These are phyloP conservation scores for Zoanthus sociatus DNA, from an alignment of 92 coral and sea anemone species.

Conservation along the genomic window DNA sequence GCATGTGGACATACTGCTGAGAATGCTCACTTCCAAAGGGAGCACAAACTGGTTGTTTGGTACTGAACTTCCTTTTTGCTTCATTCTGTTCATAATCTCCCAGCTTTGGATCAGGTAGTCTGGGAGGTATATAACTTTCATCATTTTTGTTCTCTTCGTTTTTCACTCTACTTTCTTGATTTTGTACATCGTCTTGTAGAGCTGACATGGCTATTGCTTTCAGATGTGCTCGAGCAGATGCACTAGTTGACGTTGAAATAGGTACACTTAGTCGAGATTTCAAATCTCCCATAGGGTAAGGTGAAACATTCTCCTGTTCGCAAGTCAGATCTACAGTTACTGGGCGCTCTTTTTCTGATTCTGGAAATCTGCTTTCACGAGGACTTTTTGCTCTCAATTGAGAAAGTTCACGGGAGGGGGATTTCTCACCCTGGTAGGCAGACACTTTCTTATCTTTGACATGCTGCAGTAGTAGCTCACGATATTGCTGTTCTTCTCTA, in stretches of 20 bases:
- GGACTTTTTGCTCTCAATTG: slow-evolving; percentile 23
- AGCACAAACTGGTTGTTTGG: slow-evolving; percentile 65
- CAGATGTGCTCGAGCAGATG: slow-evolving; percentile 89
- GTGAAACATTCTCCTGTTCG: slow-evolving; percentile 56
- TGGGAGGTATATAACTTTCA: slow-evolving; percentile 66
- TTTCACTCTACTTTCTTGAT: slow-evolving; percentile 61
- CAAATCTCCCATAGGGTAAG: slow-evolving; percentile 41
- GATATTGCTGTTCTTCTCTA: slow-evolving; percentile 39
- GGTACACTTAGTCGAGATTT: slow-evolving; percentile 45
- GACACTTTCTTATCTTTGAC: slow-evolving; percentile 33
- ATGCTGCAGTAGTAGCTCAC: slow-evolving; percentile 52
- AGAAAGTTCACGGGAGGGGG: slow-evolving; percentile 24
- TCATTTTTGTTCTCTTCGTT: slow-evolving; percentile 54
- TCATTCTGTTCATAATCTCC: slow-evolving; percentile 81
- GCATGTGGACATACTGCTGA: slow-evolving; percentile 65
- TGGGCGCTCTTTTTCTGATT: slow-evolving; percentile 50
- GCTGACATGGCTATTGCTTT: slow-evolving; percentile 80
- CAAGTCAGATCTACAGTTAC: slow-evolving; percentile 82
- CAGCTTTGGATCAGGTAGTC: slow-evolving; percentile 90
- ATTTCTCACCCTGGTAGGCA: slow-evolving; percentile 17
- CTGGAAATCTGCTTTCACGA: slow-evolving; percentile 41
- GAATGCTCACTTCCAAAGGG: slow-evolving; percentile 70
- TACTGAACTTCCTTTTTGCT: slow-evolving; percentile 84
- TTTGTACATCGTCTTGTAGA: slow-evolving; percentile 58
- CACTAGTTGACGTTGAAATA: slow-evolving; percentile 20